These are phyloP conservation scores for Spermophilus dauricus DNA, from an alignment of 2,113 vertebrate species.

Conservation along the genomic window DNA sequence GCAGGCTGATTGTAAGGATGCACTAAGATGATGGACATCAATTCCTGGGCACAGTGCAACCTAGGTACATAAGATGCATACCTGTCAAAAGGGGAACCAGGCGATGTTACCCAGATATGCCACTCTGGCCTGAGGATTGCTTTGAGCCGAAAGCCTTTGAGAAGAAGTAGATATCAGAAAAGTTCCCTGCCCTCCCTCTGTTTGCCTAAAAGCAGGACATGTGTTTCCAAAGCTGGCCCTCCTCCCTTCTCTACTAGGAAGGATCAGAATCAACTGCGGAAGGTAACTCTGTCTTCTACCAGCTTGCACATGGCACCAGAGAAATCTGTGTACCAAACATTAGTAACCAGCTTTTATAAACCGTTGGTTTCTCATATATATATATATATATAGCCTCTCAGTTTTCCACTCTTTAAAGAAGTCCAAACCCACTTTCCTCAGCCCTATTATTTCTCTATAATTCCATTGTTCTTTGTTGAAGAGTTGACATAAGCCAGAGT, in stretches of 20 bases:
- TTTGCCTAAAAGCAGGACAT: background rate
- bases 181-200: background rate
- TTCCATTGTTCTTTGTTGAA: background rate
- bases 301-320: background rate
- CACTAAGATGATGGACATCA: background rate
- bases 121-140: background rate
- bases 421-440: background rate
- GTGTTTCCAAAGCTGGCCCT: background rate
- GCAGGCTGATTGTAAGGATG: background rate
- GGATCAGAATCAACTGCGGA: background rate
- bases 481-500: background rate
- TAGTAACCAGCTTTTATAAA: background rate
- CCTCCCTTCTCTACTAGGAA: background rate
- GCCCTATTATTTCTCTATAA: background rate
- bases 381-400: background rate
- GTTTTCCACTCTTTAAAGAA: background rate
- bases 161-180: background rate
- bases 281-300: background rate
- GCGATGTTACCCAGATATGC: too few species aligned
- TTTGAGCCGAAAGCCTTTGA: background rate
- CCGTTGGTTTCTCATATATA: background rate
- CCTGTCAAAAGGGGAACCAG: background rate
- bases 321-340: background rate
- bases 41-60: background rate
- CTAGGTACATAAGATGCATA: background rate